Conservation (phyloP, 2,888 invertebrate genomes). For the Oligia latruncula region DNA sequence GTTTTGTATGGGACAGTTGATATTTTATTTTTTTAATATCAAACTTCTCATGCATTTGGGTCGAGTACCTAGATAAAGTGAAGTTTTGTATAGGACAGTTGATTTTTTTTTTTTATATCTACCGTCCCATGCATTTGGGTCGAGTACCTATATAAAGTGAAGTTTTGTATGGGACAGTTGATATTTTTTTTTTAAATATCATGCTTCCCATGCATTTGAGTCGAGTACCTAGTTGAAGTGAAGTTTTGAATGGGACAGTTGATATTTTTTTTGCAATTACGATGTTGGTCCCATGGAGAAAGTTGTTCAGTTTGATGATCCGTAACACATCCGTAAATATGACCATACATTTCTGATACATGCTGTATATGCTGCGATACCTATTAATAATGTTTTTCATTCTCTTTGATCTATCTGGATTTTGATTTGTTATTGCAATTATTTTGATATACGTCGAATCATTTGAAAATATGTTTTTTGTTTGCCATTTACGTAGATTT, state of each 20-base stretch:
- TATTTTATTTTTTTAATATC: too few relatives aligned
- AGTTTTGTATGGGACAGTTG: too few relatives aligned
- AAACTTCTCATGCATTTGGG: too few relatives aligned
- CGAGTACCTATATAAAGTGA: too few relatives aligned
- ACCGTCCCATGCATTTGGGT: too few relatives aligned
- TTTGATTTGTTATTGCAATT: constrained; percentile 17
- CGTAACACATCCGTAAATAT: not conserved
- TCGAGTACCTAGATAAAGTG: too few relatives aligned
- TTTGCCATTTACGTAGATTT: not conserved
- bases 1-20: not conserved
- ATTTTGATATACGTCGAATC: not conserved
- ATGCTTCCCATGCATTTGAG: too few relatives aligned
- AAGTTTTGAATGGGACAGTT: not conserved
- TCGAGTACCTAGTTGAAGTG: not conserved
- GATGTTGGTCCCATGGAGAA: not conserved
- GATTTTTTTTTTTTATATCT: too few relatives aligned
- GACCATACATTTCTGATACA: not conserved
- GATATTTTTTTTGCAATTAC: not conserved
- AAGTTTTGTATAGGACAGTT: too few relatives aligned
- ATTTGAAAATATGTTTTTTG: not conserved
- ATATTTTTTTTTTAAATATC: too few relatives aligned
- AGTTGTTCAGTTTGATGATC: not conserved
- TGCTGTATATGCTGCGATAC: not conserved
- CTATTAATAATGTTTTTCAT: not conserved
- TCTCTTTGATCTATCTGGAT: constrained; percentile 4